These are phyloP conservation scores for Trinorchestia longiramus DNA, from an alignment of 1,140 invertebrate species.

Conservation along the genomic window DNA sequence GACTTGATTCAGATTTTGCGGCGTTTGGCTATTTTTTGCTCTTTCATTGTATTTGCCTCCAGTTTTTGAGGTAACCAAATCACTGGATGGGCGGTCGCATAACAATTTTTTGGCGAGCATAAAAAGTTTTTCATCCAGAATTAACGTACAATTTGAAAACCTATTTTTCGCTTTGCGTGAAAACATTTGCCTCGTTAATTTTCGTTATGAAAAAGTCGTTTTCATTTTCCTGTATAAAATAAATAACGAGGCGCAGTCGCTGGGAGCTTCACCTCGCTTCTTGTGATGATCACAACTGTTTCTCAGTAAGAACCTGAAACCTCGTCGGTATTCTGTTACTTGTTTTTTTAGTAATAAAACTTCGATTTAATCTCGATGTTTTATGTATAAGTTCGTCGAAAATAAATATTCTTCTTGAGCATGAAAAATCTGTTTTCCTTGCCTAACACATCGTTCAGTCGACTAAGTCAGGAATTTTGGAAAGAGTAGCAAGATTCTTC, in stretches of 20 bases:
- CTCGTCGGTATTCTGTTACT: too few relatives aligned
- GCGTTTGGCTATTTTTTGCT: background rate
- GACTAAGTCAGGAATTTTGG: too few relatives aligned
- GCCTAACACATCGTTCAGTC: too few relatives aligned
- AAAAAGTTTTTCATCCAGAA: background rate
- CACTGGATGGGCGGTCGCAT: too few relatives aligned
- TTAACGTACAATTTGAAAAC: background rate
- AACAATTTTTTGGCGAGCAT: background rate
- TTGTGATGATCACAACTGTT: background rate
- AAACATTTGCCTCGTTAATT: background rate
- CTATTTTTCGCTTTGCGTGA: background rate
- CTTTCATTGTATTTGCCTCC: background rate
- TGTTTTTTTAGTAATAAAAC: background rate
- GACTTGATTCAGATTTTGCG: background rate
- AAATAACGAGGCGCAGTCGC: background rate
- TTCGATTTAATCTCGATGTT: background rate
- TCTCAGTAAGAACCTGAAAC: background rate
- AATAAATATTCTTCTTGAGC: background rate
- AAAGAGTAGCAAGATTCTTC: too few relatives aligned
- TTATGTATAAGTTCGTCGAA: background rate
- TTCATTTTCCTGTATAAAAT: background rate
- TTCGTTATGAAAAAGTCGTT: background rate
- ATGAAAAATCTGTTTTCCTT: background rate
- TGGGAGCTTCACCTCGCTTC: background rate
- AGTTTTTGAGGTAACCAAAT: background rate